These are phyloP conservation scores for Rhabdomys dilectus DNA, from an alignment of 2,113 vertebrate species.

Conservation along the genomic window DNA sequence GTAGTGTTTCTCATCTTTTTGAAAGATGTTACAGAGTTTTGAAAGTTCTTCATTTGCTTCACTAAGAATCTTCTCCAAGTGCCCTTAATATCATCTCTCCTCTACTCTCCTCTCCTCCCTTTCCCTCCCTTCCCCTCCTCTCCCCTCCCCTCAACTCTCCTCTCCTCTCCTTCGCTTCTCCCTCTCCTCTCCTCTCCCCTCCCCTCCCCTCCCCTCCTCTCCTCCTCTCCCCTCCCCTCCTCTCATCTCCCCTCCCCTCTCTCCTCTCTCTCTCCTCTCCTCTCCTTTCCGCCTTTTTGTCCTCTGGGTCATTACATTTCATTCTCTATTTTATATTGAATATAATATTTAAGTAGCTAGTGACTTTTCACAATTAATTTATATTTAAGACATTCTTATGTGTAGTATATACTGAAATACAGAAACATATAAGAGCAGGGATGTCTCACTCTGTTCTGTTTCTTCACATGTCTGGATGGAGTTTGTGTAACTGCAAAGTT, in stretches of 20 bases:
- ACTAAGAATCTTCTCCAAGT: neutral
- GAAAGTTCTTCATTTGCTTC: constrained; percentile 17
- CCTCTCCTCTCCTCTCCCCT: neutral
- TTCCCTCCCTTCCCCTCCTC: neutral
- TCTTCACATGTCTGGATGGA: neutral
- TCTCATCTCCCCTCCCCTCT: neutral
- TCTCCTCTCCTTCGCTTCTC: too few species aligned
- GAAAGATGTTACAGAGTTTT: neutral
- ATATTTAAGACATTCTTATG: neutral
- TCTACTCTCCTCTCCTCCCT: neutral
- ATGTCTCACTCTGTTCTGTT: neutral
- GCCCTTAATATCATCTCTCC: neutral
- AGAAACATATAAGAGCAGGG: neutral
- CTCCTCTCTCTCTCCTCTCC: neutral
- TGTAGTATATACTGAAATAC: neutral
- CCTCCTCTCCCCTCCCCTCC: too few species aligned
- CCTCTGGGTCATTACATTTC: constrained; percentile 10
- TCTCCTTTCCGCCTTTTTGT: neutral
- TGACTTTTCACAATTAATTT: neutral
- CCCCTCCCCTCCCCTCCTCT: too few species aligned
- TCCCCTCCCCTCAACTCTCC: too few species aligned
- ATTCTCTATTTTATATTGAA: constrained; percentile 7
- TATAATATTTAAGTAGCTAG: neutral
- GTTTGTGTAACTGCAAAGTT: neutral
- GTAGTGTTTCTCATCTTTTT: neutral